These are phyloP conservation scores for Darevskia mixta DNA, from an alignment of 2,797 vertebrate species.

Conservation along the genomic window DNA sequence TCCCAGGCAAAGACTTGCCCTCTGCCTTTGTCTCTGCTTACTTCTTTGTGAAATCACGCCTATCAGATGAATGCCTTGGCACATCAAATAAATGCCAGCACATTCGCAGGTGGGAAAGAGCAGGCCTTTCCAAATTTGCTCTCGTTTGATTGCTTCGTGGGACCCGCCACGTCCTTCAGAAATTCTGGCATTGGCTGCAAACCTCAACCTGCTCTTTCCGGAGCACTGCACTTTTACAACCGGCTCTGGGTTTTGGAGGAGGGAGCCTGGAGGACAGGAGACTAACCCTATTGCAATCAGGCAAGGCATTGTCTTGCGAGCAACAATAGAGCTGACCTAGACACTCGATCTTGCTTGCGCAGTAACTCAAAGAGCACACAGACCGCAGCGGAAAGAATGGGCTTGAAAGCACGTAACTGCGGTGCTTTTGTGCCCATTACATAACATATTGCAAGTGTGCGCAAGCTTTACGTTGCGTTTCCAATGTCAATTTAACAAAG, in stretches of 20 bases:
- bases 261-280: background rate
- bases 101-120: background rate
- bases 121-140: background rate
- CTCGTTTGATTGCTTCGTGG: background rate
- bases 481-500: background rate
- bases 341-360: background rate
- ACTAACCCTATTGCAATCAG: background rate
- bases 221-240: no score
- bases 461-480: background rate
- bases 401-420: rapidly evolving
- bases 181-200: background rate
- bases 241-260: background rate
- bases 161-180: background rate
- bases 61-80: background rate
- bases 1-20: background rate
- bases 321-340: background rate
- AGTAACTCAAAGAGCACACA: rapidly evolving
- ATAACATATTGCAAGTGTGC: rapidly evolving
- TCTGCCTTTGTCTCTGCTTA: constrained; percentile 10
- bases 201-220: background rate
- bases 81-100: background rate
- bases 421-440: background rate
- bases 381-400: rapidly evolving
- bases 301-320: background rate
- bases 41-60: constrained; percentile 14